These are phyloP conservation scores for Aphidius gifuensis DNA, from an alignment of 1,140 invertebrate species.

Conservation along the genomic window DNA sequence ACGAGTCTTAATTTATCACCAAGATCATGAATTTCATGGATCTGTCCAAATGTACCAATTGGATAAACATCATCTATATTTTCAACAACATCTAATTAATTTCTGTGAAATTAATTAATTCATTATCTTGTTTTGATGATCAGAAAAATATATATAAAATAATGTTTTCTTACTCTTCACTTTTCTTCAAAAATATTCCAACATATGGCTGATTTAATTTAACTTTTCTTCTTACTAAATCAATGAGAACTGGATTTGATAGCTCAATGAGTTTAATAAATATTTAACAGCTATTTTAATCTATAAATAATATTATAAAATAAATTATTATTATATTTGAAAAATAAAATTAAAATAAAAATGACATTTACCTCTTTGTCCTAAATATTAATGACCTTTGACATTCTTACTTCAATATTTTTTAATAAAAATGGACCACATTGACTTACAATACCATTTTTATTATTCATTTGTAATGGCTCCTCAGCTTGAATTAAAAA, in stretches of 20 bases:
- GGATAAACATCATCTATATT: slow-evolving; percentile 83
- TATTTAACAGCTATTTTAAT: slow-evolving; percentile 6
- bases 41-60: slow-evolving; percentile 96
- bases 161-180: slow-evolving; percentile 68
- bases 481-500: slow-evolving; percentile 50
- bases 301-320: not conserved
- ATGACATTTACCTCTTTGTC: slow-evolving; percentile 44
- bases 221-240: slow-evolving; percentile 90
- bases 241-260: slow-evolving; percentile 82
- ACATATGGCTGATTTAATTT: slow-evolving; percentile 95
- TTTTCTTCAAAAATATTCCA: slow-evolving; percentile 94
- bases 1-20: slow-evolving; percentile 89
- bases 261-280: slow-evolving; percentile 98
- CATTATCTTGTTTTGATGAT: not conserved
- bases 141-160: slow-evolving; percentile 15
- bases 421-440: slow-evolving; percentile 50
- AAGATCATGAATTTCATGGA: slow-evolving; percentile 95
- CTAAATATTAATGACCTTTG: slow-evolving; percentile 51
- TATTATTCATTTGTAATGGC: slow-evolving; percentile 22
- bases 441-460: slow-evolving; percentile 33
- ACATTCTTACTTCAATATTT: slow-evolving; percentile 52
- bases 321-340: not conserved
- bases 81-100: slow-evolving; percentile 84
- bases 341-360: not conserved
- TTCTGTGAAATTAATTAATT: slow-evolving; percentile 49